Evolutionary conservation across 1,140 invertebrate genomes (phyloP).

Genomic region (Orchestia grillus): DNA sequence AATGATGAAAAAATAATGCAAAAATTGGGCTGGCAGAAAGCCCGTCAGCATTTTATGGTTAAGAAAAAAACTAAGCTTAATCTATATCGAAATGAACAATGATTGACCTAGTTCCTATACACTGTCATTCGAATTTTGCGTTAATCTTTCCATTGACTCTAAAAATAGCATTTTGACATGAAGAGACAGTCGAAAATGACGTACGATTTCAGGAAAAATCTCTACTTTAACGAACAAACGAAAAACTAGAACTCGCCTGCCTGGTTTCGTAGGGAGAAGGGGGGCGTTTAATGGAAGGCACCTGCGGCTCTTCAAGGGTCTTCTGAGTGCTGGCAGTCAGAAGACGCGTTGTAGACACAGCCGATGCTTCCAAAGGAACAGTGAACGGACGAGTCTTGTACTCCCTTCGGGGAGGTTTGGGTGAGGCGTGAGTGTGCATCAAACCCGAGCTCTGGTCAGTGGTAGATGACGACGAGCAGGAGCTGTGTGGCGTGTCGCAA

Average conservation of each 20-base stretch:
- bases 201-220: neutral
- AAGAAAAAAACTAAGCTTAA: no score
- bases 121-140: neutral
- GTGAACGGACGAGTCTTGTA: neutral
- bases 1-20: no score
- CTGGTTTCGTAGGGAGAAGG: neutral
- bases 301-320: neutral
- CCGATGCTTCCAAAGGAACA: neutral
- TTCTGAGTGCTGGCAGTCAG: neutral
- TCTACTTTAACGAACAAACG: neutral
- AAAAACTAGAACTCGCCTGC: conserved; percentile 1
- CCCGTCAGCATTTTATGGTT: no score
- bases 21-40: no score
- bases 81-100: no score
- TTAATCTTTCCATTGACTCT: neutral
- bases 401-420: neutral
- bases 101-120: no score
- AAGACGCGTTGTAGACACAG: neutral
- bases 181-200: neutral
- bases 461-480: neutral
- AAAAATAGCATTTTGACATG: neutral
- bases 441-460: neutral
- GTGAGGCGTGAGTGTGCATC: neutral
- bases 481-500: neutral
- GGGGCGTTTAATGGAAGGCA: conserved; percentile 32